phyloP scores from a whole-genome alignment of 2,113 vertebrate species.

The Ctenodactylus gundi region DNA sequence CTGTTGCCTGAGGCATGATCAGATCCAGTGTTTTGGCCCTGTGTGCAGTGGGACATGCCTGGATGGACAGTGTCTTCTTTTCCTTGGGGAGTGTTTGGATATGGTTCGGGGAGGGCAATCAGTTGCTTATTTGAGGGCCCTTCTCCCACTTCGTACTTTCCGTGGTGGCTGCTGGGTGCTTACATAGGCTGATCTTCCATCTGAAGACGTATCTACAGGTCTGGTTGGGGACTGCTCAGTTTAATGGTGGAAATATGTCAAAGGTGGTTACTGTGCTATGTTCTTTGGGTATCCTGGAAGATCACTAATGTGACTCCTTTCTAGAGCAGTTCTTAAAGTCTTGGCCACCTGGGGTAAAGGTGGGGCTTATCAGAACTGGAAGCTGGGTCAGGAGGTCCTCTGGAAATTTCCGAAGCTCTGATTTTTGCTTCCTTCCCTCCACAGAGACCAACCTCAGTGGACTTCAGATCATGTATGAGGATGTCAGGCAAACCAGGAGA shows the following conservation, averaged over 20 bases:
- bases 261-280: neutral
- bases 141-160: neutral
- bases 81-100: neutral
- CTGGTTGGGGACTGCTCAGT: neutral
- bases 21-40: neutral
- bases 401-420: neutral
- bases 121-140: too few species aligned
- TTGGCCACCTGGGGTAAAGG: neutral
- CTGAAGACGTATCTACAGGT: neutral
- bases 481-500: neutral
- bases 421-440: neutral
- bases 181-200: accelerated
- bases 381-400: neutral
- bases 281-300: neutral
- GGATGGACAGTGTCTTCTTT: neutral
- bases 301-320: neutral
- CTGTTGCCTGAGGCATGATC: neutral
- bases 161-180: too few species aligned
- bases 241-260: neutral
- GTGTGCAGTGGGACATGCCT: neutral
- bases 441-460: neutral
- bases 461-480: slow-evolving; percentile 22
- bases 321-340: neutral
- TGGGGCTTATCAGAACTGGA: neutral
- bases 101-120: too few species aligned